Base-by-base conservation (phyloP, 2,113 vertebrate species). In the Octodon degus region DNA sequence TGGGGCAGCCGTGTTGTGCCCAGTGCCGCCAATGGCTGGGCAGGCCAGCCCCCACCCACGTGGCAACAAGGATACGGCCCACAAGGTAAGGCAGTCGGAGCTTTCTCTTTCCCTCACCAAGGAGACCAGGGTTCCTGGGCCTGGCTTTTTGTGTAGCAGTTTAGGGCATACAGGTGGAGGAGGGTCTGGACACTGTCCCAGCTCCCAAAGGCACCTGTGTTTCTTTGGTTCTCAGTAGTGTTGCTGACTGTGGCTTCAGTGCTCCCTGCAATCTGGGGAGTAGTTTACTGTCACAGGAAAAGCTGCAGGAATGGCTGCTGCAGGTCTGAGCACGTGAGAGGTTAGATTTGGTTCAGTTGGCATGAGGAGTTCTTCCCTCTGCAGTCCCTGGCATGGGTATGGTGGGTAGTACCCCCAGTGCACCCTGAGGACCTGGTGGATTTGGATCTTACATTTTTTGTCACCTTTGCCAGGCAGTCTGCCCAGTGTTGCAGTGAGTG, bases 11-110 rank as follows among this genome's bases (percentile, higher is more conserved):
- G 99, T 95, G 99, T 99, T 90, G 99, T 99, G 98, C 98, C 99
- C 90, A 99, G 98, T 14, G 98, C 99, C 96, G 99, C 99, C 98
- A 99, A 99, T 70, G 99, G 99, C 98, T 99, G 99, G 99, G 98
- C 99, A 92, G 99, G 99, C 94, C 99, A 99, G 97, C 99, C 99
- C 96, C 99, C 99, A 58, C 99, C 99, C 37, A 99, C 99, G 97
- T 99, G 99, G 99, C 99, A 99, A 70, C 99, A 99, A 97, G 98
- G 99, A 79, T 99, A 99, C 0, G 99, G 99, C 97, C 99, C 99
- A 65, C 99, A 99, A 99, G 99, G 99, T 99, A 98, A 99, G 98
- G 14, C 16, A 2, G 24, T 43, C 34, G 27, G 70, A 19, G 50
- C 14, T 58, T 0, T 16, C 40, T 9, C 4, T 3, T 50, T 60